Evolutionary conservation across 1,140 invertebrate species (phyloP), one percentile per base, ranked within the genome.

Genomic region (Hylyphantes graminicola): DNA sequence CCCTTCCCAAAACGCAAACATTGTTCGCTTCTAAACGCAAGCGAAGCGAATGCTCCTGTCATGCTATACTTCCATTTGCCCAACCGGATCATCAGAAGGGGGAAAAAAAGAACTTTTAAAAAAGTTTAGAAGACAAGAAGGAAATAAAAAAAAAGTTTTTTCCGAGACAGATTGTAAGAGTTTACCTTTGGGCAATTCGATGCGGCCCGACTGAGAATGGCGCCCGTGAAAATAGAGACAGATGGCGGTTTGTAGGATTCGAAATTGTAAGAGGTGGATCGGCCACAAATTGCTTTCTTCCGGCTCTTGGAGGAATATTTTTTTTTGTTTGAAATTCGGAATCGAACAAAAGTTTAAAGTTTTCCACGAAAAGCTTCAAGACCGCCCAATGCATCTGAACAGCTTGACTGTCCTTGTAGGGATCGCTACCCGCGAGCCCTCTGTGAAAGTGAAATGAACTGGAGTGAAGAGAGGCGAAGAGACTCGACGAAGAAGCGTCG

Each of bases 161-260:
- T n/a, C n/a, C 63, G 54, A 80, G 70, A 80, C 70, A 70, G 64
- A 67, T 80, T 80, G 68, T n/a, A 54, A 13, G 77, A 80, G 65
- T 80, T 80, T 81, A 73, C 68, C 79, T 73, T 64, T 35, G 68
- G 79, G 79, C 79, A 57, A 81, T 81, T 73, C 55, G 79, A 81
- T 73, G 72, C 79, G 79, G 48, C 57, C 73, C 79, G 64, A 9
- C 48, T 54, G 72, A 74, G 51, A 72, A 51, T 51, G 68, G 64
- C 54, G 67, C 68, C 59, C 79, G 67, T 73, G 68, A 73, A 81
- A 81, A 81, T 81, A 51, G 59, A 81, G 79, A 81, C 68, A 81
- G 79, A 81, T 81, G 68, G 67, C 10, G n/a, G 48, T 73, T 81
- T 61, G 79, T 59, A 57, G 68, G 50, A 70, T 70, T 70, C 54